These are phyloP conservation scores for Pissodes strobi DNA, from an alignment of 1,140 invertebrate genomes.

Conservation along the genomic window DNA sequence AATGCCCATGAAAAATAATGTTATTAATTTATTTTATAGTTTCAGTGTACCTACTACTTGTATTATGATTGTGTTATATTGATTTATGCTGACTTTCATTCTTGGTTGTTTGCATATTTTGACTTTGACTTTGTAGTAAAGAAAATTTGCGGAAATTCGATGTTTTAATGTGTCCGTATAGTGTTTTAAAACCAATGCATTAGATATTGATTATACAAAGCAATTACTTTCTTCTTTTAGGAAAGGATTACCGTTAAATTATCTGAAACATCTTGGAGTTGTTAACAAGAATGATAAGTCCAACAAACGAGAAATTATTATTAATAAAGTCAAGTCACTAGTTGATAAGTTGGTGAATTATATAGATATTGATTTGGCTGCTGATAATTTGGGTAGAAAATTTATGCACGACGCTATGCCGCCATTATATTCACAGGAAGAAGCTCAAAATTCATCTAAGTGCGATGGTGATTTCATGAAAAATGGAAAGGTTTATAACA, in stretches of 20 bases:
- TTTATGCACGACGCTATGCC: conserved; percentile 89
- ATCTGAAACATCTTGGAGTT: conserved; percentile 73
- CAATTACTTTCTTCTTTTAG: too few species aligned
- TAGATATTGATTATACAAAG: too few species aligned
- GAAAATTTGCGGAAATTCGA: too few species aligned
- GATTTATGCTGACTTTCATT: too few species aligned
- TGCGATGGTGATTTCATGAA: conserved; percentile 72
- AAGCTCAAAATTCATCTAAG: conserved; percentile 69
- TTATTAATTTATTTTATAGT: too few species aligned
- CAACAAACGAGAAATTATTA: conserved; percentile 61
- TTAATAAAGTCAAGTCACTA: conserved; percentile 64
- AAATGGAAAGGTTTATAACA: conserved; percentile 65
- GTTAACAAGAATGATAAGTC: conserved; percentile 62
- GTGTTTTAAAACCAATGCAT: too few species aligned
- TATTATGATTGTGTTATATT: too few species aligned
- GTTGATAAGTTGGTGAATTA: conserved; percentile 67
- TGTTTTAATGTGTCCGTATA: too few species aligned
- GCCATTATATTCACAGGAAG: conserved; percentile 70
- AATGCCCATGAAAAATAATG: too few species aligned
- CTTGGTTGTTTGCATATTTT: too few species aligned
- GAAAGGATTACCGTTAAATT: conserved; percentile 79
- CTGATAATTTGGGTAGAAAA: conserved; percentile 81
- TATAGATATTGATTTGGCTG: conserved; percentile 78
- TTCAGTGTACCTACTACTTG: too few species aligned
- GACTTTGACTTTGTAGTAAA: too few species aligned